phyloP scores from a whole-genome alignment of 2,888 invertebrate genomes.

The Aphrophora alni region DNA sequence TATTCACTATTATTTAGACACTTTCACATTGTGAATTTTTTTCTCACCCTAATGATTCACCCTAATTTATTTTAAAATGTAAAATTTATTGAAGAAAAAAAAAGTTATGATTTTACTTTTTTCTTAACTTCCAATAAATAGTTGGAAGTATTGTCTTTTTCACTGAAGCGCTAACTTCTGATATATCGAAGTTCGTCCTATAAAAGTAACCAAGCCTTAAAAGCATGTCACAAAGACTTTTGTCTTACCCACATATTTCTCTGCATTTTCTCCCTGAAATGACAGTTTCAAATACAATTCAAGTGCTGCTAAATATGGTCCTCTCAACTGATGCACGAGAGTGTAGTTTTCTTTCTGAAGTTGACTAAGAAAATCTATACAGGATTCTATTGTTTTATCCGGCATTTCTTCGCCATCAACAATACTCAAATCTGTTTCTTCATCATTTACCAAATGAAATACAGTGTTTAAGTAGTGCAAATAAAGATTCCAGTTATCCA shows the following conservation, averaged over 20 bases:
- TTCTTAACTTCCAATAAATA: too few relatives aligned
- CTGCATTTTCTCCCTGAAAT: slow-evolving; percentile 62
- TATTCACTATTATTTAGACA: too few relatives aligned
- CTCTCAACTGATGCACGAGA: slow-evolving; percentile 61
- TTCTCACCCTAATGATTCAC: too few relatives aligned
- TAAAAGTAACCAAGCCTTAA: too few relatives aligned
- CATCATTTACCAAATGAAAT: slow-evolving; percentile 34
- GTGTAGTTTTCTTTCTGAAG: slow-evolving; percentile 47
- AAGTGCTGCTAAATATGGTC: slow-evolving; percentile 83
- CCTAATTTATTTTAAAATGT: too few relatives aligned
- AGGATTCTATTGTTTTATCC: slow-evolving; percentile 55
- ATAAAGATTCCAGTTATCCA: slow-evolving; percentile 60
- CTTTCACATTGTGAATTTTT: too few relatives aligned
- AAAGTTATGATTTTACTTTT: too few relatives aligned
- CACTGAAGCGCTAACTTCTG: too few relatives aligned
- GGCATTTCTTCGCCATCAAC: slow-evolving; percentile 51
- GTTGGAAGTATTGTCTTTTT: too few relatives aligned
- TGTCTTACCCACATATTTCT: slow-evolving; percentile 57
- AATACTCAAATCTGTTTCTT: slow-evolving; percentile 57
- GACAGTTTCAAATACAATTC: slow-evolving; percentile 73
- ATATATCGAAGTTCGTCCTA: too few relatives aligned
- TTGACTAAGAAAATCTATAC: slow-evolving; percentile 56
- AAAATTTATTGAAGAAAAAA: too few relatives aligned
- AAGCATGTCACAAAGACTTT: neutral
- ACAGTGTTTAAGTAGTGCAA: slow-evolving; percentile 59